Evolutionary conservation across 2,113 vertebrate genomes (phyloP).

Genomic region (Sander lucioperca): DNA sequence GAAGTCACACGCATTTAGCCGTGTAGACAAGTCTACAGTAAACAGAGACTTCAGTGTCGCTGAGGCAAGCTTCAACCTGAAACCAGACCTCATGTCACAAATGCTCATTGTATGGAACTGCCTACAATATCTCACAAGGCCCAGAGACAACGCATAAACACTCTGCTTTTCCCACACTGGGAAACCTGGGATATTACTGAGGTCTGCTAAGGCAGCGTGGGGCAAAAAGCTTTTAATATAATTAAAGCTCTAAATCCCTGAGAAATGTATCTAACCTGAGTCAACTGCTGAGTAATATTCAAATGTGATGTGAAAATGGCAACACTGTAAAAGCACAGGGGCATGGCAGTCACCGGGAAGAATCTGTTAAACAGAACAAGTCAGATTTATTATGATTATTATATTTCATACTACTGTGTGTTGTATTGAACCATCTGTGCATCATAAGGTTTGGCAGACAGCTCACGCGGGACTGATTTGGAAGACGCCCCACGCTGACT

Average conservation of each 20-base stretch:
- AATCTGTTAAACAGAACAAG: slow-evolving; percentile 41
- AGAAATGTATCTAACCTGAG: slow-evolving; percentile 16
- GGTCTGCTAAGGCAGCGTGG: background rate
- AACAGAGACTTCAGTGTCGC: slow-evolving; percentile 74
- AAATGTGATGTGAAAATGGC: slow-evolving; percentile 23
- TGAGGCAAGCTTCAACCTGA: slow-evolving; percentile 62
- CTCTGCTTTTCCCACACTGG: slow-evolving; percentile 49
- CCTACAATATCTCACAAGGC: slow-evolving; percentile 60
- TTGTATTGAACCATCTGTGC: slow-evolving; percentile 68
- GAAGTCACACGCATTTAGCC: slow-evolving; percentile 64
- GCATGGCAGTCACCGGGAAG: slow-evolving; percentile 25
- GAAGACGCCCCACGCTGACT: slow-evolving; percentile 33
- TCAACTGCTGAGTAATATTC: slow-evolving; percentile 19
- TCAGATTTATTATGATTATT: slow-evolving; percentile 58
- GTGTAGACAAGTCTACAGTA: slow-evolving; percentile 68
- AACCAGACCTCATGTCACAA: slow-evolving; percentile 65
- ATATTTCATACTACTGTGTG: slow-evolving; percentile 59
- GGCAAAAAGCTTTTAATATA: slow-evolving; percentile 19
- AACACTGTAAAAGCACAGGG: slow-evolving; percentile 28
- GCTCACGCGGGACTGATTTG: slow-evolving; percentile 32
- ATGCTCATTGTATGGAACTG: slow-evolving; percentile 60
- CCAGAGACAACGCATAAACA: slow-evolving; percentile 58
- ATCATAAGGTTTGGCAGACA: slow-evolving; percentile 48
- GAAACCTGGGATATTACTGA: slow-evolving; percentile 22
- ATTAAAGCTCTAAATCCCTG: slow-evolving; percentile 18